These are phyloP conservation scores for Drosophila ezoana DNA, from an alignment of 2,888 invertebrate genomes.

Conservation along the genomic window DNA sequence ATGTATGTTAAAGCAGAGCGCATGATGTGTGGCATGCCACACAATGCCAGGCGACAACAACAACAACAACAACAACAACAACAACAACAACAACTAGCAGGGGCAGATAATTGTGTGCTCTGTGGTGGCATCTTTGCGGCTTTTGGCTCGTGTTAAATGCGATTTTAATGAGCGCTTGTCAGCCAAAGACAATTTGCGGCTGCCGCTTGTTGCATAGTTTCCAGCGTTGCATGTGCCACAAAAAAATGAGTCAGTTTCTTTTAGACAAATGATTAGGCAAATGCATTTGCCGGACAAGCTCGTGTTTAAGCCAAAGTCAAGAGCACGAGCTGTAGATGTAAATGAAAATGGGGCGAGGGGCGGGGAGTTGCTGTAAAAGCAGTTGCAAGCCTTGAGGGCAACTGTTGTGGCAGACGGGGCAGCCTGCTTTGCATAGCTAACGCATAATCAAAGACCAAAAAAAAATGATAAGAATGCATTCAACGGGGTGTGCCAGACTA, in stretches of 20 bases:
- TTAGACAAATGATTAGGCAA: conserved; percentile 16
- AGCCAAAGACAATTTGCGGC: conserved; percentile 41
- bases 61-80: conserved; percentile 9
- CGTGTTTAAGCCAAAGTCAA: conserved; percentile 28
- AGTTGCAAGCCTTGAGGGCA: too few species aligned
- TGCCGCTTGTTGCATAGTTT: conserved; percentile 31
- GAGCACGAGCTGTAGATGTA: conserved; percentile 10
- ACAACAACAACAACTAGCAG: conserved; percentile 4
- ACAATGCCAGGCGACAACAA: conserved; percentile 29
- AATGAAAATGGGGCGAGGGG: not conserved
- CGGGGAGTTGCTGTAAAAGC: too few species aligned
- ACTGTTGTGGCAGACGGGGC: not conserved
- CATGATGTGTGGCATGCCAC: conserved; percentile 55
- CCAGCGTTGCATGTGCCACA: conserved; percentile 10
- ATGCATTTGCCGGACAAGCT: conserved; percentile 7
- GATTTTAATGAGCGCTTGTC: conserved; percentile 54
- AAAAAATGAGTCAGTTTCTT: not conserved
- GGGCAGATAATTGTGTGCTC: conserved; percentile 61
- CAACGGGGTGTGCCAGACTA: too few species aligned
- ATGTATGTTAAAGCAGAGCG: conserved; percentile 53
- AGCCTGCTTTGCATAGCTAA: conserved; percentile 56
- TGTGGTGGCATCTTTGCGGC: conserved; percentile 52
- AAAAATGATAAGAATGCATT: conserved; percentile 13
- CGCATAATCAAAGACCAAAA: conserved; percentile 75
- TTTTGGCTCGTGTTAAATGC: conserved; percentile 43